phyloP scores from a whole-genome alignment of 2,888 invertebrate genomes.

The Ophion costatus region DNA sequence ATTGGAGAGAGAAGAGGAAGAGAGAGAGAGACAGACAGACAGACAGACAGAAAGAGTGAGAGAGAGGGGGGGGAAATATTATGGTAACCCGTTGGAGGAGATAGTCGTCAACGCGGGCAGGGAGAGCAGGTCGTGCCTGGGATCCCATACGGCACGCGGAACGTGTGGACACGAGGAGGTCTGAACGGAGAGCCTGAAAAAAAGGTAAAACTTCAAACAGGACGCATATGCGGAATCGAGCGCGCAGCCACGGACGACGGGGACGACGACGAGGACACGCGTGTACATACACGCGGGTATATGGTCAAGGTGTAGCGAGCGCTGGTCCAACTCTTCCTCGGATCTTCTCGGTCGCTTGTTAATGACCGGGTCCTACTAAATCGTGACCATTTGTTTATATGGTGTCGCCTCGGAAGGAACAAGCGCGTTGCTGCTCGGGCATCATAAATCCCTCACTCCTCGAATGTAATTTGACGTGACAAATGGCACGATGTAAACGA shows the following conservation, averaged over 20 bases:
- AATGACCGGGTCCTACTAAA: conserved; percentile 80
- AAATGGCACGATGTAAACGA: conserved; percentile 80
- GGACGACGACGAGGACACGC: conserved; percentile 7
- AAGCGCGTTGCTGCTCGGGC: conserved; percentile 73
- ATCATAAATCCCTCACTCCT: conserved; percentile 78
- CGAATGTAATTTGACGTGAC: conserved; percentile 80
- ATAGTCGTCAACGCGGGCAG: conserved; percentile 50
- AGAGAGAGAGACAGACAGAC: conserved; percentile 15
- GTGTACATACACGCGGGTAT: background rate
- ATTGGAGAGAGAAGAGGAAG: conserved; percentile 4
- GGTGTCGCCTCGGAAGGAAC: conserved; percentile 77
- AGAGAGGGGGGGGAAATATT: conserved; percentile 48
- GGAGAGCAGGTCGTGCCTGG: conserved; percentile 48
- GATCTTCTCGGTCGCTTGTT: conserved; percentile 71
- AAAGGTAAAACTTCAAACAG: conserved; percentile 52
- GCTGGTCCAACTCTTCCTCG: conserved; percentile 40
- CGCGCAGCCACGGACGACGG: conserved; percentile 5
- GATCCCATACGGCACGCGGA: conserved; percentile 22
- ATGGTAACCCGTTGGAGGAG: conserved; percentile 51
- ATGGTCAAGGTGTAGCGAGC: conserved; percentile 15
- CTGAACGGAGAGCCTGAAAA: conserved; percentile 34
- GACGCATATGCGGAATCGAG: conserved; percentile 27
- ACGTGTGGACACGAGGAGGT: background rate
- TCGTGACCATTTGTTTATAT: conserved; percentile 80
- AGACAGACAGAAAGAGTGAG: conserved; percentile 21